A percentile compares a stretch with the other conserved stretches of the same genome.
Evolutionary conservation across 2,113 vertebrate species (phyloP).

Genomic region (Rhodinocichla rosea): DNA sequence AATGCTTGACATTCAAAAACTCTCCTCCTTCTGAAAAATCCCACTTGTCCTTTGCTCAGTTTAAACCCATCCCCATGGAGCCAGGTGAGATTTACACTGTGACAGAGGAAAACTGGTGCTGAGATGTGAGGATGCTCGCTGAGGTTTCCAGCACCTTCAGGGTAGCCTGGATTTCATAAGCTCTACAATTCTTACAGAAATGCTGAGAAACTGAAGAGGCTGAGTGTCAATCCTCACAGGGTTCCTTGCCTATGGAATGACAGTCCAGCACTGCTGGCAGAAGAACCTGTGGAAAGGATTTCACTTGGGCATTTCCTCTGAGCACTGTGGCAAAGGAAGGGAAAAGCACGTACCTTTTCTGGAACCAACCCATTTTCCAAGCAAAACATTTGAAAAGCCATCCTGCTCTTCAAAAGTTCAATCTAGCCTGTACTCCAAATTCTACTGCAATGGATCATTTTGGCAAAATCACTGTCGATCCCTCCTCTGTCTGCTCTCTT

Average conservation of each 20-base stretch:
- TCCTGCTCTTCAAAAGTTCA: background rate
- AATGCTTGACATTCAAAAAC: background rate
- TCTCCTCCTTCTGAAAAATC: background rate
- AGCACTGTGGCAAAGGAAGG: background rate
- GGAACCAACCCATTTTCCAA: background rate
- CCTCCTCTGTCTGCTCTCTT: background rate
- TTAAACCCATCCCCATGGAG: background rate
- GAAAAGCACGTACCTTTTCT: background rate
- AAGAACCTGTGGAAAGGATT: background rate
- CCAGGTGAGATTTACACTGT: background rate
- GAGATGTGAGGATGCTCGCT: background rate
- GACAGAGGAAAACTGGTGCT: background rate
- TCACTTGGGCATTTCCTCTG: background rate
- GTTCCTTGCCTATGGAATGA: background rate
- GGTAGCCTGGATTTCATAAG: background rate
- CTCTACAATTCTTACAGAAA: background rate
- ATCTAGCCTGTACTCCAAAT: background rate
- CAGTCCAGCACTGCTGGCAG: background rate
- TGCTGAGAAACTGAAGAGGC: background rate
- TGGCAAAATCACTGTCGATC: background rate
- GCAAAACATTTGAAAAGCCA: background rate
- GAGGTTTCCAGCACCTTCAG: background rate
- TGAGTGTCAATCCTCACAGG: background rate
- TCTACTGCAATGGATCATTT: background rate
- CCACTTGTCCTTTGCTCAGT: background rate